Conservation (phyloP, 2,797 vertebrate genomes). For the Enteromius paludinosus region DNA sequence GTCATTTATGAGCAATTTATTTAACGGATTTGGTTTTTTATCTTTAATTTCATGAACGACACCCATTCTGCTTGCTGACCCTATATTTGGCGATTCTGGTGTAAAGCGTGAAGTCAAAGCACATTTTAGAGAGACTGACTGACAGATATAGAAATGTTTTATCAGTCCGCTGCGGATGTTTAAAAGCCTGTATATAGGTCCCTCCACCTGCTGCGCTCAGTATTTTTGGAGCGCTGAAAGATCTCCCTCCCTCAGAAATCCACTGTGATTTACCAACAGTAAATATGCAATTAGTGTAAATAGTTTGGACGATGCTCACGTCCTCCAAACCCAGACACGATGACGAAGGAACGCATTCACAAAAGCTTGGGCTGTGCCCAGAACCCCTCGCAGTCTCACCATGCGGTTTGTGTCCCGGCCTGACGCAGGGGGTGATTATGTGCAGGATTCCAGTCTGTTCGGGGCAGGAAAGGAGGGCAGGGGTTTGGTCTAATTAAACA, state of each 20-base stretch:
- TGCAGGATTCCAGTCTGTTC: conserved; percentile 44
- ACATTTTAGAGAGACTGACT: neutral
- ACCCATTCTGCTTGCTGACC: neutral
- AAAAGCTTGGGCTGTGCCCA: conserved; percentile 16
- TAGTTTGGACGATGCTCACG: neutral
- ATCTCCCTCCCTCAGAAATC: conserved; percentile 7
- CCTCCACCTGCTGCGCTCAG: neutral
- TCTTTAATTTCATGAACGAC: neutral
- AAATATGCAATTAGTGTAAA: conserved; percentile 24
- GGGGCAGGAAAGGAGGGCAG: conserved; percentile 58
- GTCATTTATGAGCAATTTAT: neutral
- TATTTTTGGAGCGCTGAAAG: neutral
- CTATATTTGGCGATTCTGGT: neutral
- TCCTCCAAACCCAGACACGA: conserved; percentile 7
- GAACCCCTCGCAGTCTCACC: conserved; percentile 14
- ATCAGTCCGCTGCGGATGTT: neutral
- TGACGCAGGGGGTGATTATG: conserved; percentile 44
- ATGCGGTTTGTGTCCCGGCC: conserved; percentile 24
- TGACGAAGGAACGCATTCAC: neutral
- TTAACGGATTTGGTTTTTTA: neutral
- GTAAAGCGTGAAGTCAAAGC: neutral
- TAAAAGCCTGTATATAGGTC: neutral
- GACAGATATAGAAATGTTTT: neutral
- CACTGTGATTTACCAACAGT: conserved; percentile 11
- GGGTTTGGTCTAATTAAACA: conserved; percentile 71